Evolutionary conservation across 2,113 vertebrate species (phyloP).

Genomic region (Leptosomus discolor): DNA sequence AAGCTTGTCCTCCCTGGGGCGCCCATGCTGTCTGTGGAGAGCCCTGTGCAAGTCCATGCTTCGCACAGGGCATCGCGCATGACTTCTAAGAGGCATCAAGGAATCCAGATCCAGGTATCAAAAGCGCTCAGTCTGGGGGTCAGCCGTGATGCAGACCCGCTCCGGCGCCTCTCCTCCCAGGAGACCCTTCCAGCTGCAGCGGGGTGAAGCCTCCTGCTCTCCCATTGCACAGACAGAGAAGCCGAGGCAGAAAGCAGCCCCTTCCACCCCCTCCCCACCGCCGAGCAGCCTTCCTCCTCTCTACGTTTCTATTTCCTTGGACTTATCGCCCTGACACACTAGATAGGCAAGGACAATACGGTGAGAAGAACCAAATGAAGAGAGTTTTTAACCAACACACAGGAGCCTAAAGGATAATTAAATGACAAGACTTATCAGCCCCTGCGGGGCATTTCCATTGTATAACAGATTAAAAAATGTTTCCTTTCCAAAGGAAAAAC

Average conservation of each 20-base stretch:
- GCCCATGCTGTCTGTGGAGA: rapidly evolving
- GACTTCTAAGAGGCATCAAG: background rate
- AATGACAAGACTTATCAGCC: constrained; percentile 41
- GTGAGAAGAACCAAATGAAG: background rate
- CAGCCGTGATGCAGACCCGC: background rate
- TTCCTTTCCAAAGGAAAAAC: constrained; percentile 25
- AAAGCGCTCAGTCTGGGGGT: background rate
- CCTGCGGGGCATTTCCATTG: background rate
- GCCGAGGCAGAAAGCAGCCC: background rate
- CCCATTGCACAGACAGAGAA: background rate
- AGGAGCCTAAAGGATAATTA: constrained; percentile 39
- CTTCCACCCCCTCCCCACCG: background rate
- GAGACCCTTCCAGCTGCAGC: background rate
- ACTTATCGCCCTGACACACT: background rate
- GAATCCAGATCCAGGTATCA: rapidly evolving
- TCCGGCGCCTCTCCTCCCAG: background rate
- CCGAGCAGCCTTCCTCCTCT: background rate
- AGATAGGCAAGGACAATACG: background rate
- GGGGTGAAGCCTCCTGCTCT: background rate
- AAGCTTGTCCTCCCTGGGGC: background rate
- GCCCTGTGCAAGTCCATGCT: rapidly evolving
- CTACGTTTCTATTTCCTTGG: background rate
- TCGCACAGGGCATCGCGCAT: rapidly evolving
- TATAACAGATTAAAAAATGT: constrained; percentile 48
- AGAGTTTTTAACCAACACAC: constrained; percentile 20